Evolutionary conservation across 2,888 invertebrate species (phyloP).

Genomic region (Acrobasis suavella): DNA sequence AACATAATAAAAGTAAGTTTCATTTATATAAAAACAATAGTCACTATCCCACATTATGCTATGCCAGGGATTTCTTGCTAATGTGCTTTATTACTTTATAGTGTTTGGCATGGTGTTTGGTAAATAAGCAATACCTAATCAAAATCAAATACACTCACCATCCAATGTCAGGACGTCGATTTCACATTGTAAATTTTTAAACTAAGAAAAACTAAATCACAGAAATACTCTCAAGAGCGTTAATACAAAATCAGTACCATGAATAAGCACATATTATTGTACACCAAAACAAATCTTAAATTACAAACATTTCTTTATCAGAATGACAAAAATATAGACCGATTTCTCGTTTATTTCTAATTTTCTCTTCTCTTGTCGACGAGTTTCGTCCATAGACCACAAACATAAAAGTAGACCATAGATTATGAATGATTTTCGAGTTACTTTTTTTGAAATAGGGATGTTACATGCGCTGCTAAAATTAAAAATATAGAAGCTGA

Average conservation of each 20-base stretch:
- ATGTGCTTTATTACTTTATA: conserved; percentile 27
- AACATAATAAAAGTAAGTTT: not conserved
- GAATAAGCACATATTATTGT: not conserved
- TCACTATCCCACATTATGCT: no score
- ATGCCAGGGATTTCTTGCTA: not conserved
- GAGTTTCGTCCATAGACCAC: not conserved
- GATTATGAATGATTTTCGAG: no score
- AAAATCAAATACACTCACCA: conserved; percentile 47
- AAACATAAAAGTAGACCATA: no score
- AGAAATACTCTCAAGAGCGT: conserved; percentile 13
- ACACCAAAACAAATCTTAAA: not conserved
- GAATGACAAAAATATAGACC: not conserved
- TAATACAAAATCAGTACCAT: conserved; percentile 19
- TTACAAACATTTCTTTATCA: not conserved
- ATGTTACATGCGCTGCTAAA: not conserved
- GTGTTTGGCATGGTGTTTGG: no score
- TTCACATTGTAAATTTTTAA: conserved; percentile 56
- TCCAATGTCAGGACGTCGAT: conserved; percentile 50
- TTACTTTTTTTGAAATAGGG: not conserved
- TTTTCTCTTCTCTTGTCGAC: not conserved
- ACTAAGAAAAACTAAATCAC: conserved; percentile 27
- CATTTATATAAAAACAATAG: not conserved
- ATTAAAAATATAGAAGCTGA: no score
- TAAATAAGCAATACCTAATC: conserved; percentile 15
- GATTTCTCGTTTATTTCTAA: not conserved